A percentile compares a stretch with the other conserved stretches of the same genome.
phyloP scores from a whole-genome alignment of 2,113 vertebrate genomes.

The Oenanthe melanoleuca region DNA sequence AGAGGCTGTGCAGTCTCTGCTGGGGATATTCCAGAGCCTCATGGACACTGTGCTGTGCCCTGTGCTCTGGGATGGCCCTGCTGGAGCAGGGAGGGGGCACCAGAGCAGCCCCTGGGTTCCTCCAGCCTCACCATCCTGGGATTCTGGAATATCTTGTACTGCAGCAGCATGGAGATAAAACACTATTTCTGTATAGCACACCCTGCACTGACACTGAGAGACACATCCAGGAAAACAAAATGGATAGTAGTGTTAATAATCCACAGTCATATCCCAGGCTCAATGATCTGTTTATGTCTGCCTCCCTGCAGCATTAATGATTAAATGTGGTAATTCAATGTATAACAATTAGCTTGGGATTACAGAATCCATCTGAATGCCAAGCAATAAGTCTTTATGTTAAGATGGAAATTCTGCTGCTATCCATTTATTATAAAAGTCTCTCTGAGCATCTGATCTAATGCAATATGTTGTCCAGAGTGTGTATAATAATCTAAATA shows the following conservation, averaged over 20 bases:
- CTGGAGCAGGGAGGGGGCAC: background rate
- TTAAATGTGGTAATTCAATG: conserved; percentile 49
- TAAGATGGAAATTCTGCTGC: conserved; percentile 37
- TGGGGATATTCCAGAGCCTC: background rate
- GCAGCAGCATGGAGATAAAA: background rate
- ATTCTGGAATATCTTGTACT: background rate
- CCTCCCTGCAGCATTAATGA: conserved; percentile 45
- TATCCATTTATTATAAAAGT: conserved; percentile 37
- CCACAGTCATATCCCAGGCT: background rate
- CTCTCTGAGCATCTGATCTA: conserved; percentile 40
- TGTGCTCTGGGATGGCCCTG: background rate
- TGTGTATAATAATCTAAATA: conserved; percentile 39
- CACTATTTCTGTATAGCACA: background rate
- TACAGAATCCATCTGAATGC: conserved; percentile 47
- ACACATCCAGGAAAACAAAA: conserved; percentile 6
- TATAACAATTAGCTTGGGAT: conserved; percentile 54
- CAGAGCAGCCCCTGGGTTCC: background rate
- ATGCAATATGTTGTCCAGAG: conserved; percentile 33
- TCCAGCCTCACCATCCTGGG: background rate
- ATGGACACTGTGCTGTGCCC: background rate
- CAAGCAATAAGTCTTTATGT: conserved; percentile 33
- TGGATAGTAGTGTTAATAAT: conserved; percentile 3
- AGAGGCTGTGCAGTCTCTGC: background rate
- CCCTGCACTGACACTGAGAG: background rate
- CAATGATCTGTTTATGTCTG: conserved; percentile 48